Percentiles rank a stretch among this genome's conserved stretches.
These are phyloP conservation scores for Ooceraea biroi DNA, from an alignment of 1,140 invertebrate genomes.

Conservation along the genomic window DNA sequence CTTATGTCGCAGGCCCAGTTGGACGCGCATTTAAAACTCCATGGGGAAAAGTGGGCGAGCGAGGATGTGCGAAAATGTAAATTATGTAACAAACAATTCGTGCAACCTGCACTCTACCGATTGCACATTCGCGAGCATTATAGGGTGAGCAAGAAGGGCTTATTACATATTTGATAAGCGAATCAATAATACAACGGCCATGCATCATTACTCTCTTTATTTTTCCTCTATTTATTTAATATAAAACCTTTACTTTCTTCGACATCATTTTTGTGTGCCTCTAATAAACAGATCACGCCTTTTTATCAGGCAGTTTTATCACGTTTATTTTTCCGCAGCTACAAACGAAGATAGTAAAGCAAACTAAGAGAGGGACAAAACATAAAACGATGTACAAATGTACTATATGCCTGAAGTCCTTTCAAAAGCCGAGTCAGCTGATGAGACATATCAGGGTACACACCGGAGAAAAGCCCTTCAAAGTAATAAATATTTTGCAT, in stretches of 20 bases:
- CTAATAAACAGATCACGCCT: constrained; percentile 8
- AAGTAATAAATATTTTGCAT: constrained; percentile 81
- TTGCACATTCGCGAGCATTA: constrained; percentile 82
- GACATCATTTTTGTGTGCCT: not conserved
- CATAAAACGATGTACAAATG: constrained; percentile 85
- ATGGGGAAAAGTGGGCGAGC: constrained; percentile 80
- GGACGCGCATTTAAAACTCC: constrained; percentile 81
- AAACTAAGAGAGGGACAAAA: constrained; percentile 79
- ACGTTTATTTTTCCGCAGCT: constrained; percentile 63
- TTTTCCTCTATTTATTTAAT: not conserved
- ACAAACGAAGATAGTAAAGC: constrained; percentile 80
- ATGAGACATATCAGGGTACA: constrained; percentile 88
- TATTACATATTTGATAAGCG: not conserved
- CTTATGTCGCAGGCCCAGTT: constrained; percentile 71
- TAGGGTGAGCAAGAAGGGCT: constrained; percentile 70
- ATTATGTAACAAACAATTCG: constrained; percentile 82
- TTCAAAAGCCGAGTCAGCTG: constrained; percentile 88
- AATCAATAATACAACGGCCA: not conserved
- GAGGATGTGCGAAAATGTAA: constrained; percentile 82
- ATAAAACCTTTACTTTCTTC: not conserved
- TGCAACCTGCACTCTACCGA: constrained; percentile 81
- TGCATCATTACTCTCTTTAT: not conserved
- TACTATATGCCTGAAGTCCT: constrained; percentile 87
- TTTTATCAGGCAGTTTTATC: not conserved
- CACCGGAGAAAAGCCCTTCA: constrained; percentile 89